Evolutionary conservation across 2,113 vertebrate genomes (phyloP).

Genomic region (Phyllostomus hastatus): DNA sequence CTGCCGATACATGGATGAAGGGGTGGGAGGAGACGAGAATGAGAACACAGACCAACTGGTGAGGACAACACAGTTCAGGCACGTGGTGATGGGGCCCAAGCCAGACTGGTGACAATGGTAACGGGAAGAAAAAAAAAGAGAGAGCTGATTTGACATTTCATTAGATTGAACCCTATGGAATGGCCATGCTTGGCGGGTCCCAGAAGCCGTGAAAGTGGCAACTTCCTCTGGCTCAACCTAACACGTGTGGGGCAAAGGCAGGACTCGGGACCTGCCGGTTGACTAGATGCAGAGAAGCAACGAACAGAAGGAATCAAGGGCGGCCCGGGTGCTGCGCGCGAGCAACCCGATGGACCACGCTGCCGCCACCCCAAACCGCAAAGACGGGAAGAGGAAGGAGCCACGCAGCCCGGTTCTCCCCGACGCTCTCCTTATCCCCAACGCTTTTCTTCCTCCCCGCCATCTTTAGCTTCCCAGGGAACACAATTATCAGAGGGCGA

Average conservation of each 20-base stretch:
- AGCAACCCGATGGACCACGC: rapidly evolving
- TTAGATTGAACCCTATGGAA: neutral
- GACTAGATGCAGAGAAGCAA: neutral
- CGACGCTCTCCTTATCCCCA: neutral
- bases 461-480: slow-evolving; percentile 68
- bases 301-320: neutral
- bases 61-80: rapidly evolving
- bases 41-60: neutral
- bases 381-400: neutral
- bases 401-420: rapidly evolving
- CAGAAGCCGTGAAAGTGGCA: neutral
- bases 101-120: neutral
- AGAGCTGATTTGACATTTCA: neutral
- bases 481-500: slow-evolving; percentile 77
- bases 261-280: neutral
- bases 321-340: neutral
- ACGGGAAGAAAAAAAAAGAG: neutral
- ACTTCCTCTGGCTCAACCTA: neutral
- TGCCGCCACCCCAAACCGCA: neutral
- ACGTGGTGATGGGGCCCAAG: neutral
- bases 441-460: neutral
- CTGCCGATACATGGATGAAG: neutral
- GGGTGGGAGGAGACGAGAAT: no score
- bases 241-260: neutral
- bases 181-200: neutral